Evolutionary conservation across 2,113 vertebrate species (phyloP).

Genomic region (Camelus bactrianus): DNA sequence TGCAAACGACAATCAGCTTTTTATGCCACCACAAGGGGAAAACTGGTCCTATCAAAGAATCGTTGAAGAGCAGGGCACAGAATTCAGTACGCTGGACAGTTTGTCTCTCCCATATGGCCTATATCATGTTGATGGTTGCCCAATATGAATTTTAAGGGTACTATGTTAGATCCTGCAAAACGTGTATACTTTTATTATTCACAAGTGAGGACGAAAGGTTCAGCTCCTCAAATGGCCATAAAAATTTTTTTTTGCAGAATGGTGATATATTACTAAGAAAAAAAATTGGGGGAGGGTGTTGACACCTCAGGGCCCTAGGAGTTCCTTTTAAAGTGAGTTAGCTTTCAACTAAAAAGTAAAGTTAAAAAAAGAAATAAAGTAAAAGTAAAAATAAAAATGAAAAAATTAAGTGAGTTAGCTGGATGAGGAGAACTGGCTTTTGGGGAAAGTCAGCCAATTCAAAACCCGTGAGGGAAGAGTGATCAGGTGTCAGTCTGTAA

Average conservation of each 20-base stretch:
- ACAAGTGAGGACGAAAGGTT: not conserved
- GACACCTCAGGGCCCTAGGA: not conserved
- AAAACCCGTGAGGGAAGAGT: fast-evolving
- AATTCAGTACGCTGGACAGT: not conserved
- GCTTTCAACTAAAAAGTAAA: not conserved
- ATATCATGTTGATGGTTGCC: not conserved
- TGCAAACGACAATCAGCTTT: slow-evolving; percentile 60
- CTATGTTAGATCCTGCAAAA: not conserved
- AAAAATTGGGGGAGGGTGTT: fast-evolving
- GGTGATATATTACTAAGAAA: not conserved
- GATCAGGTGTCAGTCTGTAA: fast-evolving
- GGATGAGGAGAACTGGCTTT: fast-evolving
- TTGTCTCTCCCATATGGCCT: not conserved
- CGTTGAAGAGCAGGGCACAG: slow-evolving; percentile 47
- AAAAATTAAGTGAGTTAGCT: not conserved
- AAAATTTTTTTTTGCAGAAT: not conserved
- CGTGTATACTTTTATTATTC: not conserved
- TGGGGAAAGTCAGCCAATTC: fast-evolving
- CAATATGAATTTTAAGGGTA: not conserved
- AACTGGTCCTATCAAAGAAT: slow-evolving; percentile 45
- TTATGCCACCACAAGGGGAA: slow-evolving; percentile 48
- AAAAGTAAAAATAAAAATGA: no score
- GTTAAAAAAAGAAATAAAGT: no score
- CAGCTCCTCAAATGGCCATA: not conserved
- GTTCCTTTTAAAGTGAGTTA: not conserved